These are phyloP conservation scores for Caerostris darwini DNA, from an alignment of 1,140 invertebrate species.

Conservation along the genomic window DNA sequence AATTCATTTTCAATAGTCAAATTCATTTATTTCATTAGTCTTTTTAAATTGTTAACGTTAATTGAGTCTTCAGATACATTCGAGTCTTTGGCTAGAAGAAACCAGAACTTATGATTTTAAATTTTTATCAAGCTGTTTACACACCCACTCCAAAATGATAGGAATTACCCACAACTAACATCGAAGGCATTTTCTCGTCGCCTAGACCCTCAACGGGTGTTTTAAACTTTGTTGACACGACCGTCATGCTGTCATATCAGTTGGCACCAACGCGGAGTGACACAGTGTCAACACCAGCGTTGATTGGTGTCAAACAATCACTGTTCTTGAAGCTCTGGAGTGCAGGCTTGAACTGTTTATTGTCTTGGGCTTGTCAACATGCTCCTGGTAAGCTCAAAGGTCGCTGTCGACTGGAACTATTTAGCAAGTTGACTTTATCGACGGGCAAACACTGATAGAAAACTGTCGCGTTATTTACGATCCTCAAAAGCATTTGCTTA, in stretches of 20 bases:
- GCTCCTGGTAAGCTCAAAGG: slow-evolving; percentile 62
- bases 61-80: too few species aligned
- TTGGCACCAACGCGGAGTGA: slow-evolving; percentile 24
- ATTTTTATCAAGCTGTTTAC: neutral
- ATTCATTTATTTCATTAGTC: too few species aligned
- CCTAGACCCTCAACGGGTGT: neutral
- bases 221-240: slow-evolving; percentile 55
- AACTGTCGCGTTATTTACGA: slow-evolving; percentile 43
- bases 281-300: slow-evolving; percentile 63
- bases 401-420: slow-evolving; percentile 3
- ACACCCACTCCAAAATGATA: neutral
- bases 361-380: slow-evolving; percentile 72
- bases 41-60: too few species aligned
- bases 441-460: neutral
- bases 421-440: neutral
- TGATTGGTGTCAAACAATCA: slow-evolving; percentile 67
- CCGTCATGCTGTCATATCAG: slow-evolving; percentile 55
- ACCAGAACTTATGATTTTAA: neutral
- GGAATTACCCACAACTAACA: neutral
- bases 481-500: neutral
- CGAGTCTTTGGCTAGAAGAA: too few species aligned
- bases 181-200: slow-evolving; percentile 6
- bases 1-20: too few species aligned
- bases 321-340: slow-evolving; percentile 35
- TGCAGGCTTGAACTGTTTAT: slow-evolving; percentile 51